Conservation (phyloP, 2,113 vertebrate genomes). For the Crocuta crocuta region DNA sequence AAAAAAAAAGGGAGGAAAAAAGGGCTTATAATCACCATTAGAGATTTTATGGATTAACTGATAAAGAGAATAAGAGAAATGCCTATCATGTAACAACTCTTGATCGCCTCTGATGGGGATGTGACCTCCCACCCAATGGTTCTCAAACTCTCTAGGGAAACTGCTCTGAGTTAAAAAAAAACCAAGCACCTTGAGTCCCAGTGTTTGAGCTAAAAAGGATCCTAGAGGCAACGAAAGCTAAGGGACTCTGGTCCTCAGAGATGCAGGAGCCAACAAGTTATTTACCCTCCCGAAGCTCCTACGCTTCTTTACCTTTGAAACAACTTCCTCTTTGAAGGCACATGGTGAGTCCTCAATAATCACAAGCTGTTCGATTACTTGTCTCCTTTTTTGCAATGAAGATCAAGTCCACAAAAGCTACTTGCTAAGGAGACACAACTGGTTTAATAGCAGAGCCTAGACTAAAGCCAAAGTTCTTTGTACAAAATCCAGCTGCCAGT, state of each 20-base stretch:
- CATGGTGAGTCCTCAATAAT: background rate
- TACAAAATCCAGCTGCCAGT: background rate
- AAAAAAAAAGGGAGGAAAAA: background rate
- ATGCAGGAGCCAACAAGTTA: background rate
- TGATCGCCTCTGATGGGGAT: background rate
- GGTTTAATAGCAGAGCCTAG: background rate
- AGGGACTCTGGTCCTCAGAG: background rate
- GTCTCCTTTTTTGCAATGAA: background rate
- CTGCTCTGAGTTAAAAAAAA: background rate
- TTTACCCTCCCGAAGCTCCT: background rate
- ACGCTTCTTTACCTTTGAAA: background rate
- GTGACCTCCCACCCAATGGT: background rate
- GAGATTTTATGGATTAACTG: background rate
- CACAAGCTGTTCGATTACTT: background rate
- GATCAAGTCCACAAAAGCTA: background rate
- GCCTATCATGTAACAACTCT: background rate
- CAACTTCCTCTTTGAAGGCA: background rate
- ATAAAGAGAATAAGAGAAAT: background rate
- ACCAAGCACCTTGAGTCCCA: background rate
- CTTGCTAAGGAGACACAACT: background rate
- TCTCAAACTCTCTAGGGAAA: constrained; percentile 12
- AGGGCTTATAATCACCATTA: background rate
- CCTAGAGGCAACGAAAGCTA: background rate
- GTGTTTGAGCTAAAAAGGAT: background rate
- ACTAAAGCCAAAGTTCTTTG: background rate